Base-by-base conservation (phyloP, 1,140 invertebrate species). In the Micrasema minimum region DNA sequence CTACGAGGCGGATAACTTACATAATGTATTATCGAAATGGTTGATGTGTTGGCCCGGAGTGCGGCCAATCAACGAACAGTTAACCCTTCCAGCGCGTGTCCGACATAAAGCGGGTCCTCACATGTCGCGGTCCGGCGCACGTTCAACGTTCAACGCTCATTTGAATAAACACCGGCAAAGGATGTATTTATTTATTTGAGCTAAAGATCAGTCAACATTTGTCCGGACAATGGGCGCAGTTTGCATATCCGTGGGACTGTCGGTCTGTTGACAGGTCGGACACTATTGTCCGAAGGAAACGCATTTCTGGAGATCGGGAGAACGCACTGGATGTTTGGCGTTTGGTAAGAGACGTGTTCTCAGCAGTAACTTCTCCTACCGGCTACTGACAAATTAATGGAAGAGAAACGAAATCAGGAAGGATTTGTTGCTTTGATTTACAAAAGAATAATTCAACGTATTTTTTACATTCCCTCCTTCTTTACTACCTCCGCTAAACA, bases 171-270 rank as follows among this genome's bases (percentile, higher is more conserved):
- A 69, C 43, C 43, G 53, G 43, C 51, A 43, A 59, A 43, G 67
- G 51, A 61, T 69, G 55, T 69, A 51, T 66, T 53, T 72, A 50
- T 72, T 72, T 72, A 61, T 61, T 51, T 61, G 53, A 66, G 43
- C 64, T 67, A 66, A 67, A 68, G 71, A 72, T 67, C 41, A 61
- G 71, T 72, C 71, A 72, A 72, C 71, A 72, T 72, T 72, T 67
- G 57, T 61, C 45, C 51, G 43, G 61, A 71, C 64, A 72, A 66
- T 65, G 59, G 46, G 69, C 38, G 43, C 48, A 64, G 59, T 71
- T 71, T 50, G 62, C 69, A 65, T 62, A 59, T 71, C 59, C 46
- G 69, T 50, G 45, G 57, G 55, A 23, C 14, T 66, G 69, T 71
- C 57, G 41, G 41, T 14, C 57, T 45, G 59, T 68, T 68, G 65